phyloP scores from a whole-genome alignment of 1,140 invertebrate species.

The Drosophila paulistorum region DNA sequence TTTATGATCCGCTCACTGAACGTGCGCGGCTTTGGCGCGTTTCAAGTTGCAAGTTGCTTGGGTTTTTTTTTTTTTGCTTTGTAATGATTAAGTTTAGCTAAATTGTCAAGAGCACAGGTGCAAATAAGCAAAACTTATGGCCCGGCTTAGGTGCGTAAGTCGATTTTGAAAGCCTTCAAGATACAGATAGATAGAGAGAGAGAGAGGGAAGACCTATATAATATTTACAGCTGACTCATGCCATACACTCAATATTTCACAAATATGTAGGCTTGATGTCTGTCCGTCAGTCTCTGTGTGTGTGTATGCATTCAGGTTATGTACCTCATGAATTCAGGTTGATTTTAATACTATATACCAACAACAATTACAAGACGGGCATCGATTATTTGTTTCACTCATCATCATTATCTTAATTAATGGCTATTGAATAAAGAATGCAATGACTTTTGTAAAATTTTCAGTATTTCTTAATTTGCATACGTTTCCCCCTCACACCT shows the following conservation, averaged over 20 bases:
- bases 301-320: constrained; percentile 1
- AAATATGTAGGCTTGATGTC: constrained; percentile 9
- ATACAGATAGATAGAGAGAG: background rate
- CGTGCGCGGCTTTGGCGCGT: constrained; percentile 39
- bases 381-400: constrained; percentile 16
- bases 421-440: constrained; percentile 38
- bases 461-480: constrained; percentile 17
- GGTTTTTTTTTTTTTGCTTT: constrained; percentile 13
- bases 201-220: too few species aligned
- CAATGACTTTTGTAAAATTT: constrained; percentile 44
- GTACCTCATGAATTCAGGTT: constrained; percentile 24
- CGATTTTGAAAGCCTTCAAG: constrained; percentile 40
- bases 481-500: background rate
- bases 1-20: constrained; percentile 37
- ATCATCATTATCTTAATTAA: constrained; percentile 26
- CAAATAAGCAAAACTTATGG: constrained; percentile 29
- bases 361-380: constrained; percentile 7
- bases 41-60: constrained; percentile 60
- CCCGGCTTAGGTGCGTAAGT: constrained; percentile 43
- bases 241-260: background rate
- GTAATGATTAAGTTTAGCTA: constrained; percentile 26
- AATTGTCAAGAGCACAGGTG: constrained; percentile 73
- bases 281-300: constrained; percentile 18
- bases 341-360: constrained; percentile 37
- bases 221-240: constrained; percentile 53